Percentiles rank a stretch among this genome's conserved stretches.
phyloP scores from a whole-genome alignment of 30 jellyfish, hydroid and myxozoan species.

The Clytia hemisphaerica region DNA sequence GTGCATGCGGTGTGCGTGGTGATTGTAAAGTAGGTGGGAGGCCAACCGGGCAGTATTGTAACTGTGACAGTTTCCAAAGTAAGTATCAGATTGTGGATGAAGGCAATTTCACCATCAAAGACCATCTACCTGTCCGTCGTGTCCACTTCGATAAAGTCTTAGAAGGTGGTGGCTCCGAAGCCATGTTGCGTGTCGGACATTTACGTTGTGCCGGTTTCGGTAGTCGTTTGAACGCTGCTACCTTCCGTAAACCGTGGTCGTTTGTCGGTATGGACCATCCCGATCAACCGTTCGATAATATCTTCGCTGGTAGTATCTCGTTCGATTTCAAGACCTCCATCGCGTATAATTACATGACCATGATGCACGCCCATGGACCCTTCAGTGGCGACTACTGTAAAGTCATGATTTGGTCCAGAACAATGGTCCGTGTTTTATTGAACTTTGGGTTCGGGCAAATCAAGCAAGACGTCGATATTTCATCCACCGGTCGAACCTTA shows the following conservation, averaged over 20 bases:
- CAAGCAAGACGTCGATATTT: conserved; percentile 78
- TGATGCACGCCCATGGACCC: conserved; percentile 84
- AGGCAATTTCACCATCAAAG: conserved; percentile 75
- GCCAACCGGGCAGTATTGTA: conserved; percentile 52
- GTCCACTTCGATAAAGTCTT: conserved; percentile 70
- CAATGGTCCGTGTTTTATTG: conserved; percentile 74
- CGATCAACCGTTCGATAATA: conserved; percentile 71
- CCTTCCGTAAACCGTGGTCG: conserved; percentile 94
- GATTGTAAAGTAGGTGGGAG: conserved; percentile 43
- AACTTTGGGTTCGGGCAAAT: conserved; percentile 61
- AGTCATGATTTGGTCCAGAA: conserved; percentile 54
- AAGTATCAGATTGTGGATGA: conserved; percentile 39
- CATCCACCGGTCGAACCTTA: conserved; percentile 44
- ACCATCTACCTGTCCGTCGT: conserved; percentile 87
- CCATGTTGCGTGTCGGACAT: conserved; percentile 74
- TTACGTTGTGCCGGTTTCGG: conserved; percentile 88
- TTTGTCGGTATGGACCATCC: conserved; percentile 65
- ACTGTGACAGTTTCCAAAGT: conserved; percentile 57
- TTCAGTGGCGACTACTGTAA: conserved; percentile 76
- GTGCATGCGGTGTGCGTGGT: conserved; percentile 84
- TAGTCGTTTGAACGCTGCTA: conserved; percentile 54
- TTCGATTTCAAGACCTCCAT: conserved; percentile 75
- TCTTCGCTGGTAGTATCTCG: conserved; percentile 76
- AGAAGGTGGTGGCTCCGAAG: conserved; percentile 52
- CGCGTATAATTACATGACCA: conserved; percentile 54